Evolutionary conservation across 2,797 vertebrate genomes (phyloP).

Genomic region (Microctenopoma lineatum): DNA sequence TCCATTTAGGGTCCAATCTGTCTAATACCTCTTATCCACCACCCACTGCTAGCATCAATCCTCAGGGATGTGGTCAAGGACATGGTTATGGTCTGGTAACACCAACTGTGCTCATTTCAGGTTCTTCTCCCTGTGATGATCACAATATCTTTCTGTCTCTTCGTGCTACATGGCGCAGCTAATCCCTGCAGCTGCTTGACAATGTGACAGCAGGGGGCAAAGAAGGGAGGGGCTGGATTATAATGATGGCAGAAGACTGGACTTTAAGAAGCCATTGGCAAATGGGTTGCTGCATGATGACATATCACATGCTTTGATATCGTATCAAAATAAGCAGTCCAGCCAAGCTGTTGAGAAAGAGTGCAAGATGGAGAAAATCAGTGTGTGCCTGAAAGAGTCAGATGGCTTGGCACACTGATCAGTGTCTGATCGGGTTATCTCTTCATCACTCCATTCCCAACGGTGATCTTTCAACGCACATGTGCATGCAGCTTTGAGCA

Average conservation of each 20-base stretch:
- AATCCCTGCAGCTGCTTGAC: slow-evolving; percentile 52
- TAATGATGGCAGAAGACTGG: slow-evolving; percentile 22
- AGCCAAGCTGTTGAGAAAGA: slow-evolving; percentile 21
- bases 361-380: slow-evolving; percentile 17
- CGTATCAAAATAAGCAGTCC: slow-evolving; percentile 25
- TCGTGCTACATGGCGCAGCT: slow-evolving; percentile 39
- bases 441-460: slow-evolving; percentile 53
- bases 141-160: slow-evolving; percentile 39
- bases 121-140: slow-evolving; percentile 16
- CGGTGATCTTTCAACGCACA: slow-evolving; percentile 41
- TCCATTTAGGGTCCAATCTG: slow-evolving; percentile 49
- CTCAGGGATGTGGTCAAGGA: slow-evolving; percentile 43
- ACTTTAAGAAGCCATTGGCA: slow-evolving; percentile 47
- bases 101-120: slow-evolving; percentile 10
- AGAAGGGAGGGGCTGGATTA: background rate
- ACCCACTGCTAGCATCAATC: slow-evolving; percentile 31
- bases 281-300: slow-evolving; percentile 46
- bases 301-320: slow-evolving; percentile 35
- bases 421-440: slow-evolving; percentile 48
- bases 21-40: slow-evolving; percentile 65
- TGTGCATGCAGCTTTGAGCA: slow-evolving; percentile 8
- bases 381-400: slow-evolving; percentile 23
- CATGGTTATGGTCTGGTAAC: slow-evolving; percentile 27
- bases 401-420: slow-evolving; percentile 42
- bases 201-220: slow-evolving; percentile 24